Percentiles rank a stretch among this genome's conserved stretches.
These are phyloP conservation scores for Vipera latastei DNA, from an alignment of 2,797 vertebrate genomes.

Conservation along the genomic window DNA sequence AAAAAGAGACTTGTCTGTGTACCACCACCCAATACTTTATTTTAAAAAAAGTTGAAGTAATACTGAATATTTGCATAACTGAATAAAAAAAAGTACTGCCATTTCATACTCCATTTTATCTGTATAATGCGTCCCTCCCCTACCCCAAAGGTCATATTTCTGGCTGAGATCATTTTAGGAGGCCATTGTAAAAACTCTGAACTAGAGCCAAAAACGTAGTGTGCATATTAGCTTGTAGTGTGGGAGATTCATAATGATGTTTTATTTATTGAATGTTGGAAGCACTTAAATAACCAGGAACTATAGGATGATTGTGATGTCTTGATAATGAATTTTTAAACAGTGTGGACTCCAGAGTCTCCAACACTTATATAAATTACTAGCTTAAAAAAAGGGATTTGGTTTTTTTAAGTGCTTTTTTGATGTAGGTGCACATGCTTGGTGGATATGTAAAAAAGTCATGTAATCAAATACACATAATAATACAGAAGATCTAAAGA, in stretches of 20 bases:
- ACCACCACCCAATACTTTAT: conserved; percentile 38
- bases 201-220: conserved; percentile 40
- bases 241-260: conserved; percentile 17
- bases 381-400: neutral
- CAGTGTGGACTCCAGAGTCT: conserved; percentile 11
- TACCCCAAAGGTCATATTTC: neutral
- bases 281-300: conserved; percentile 23
- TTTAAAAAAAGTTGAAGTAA: conserved; percentile 7
- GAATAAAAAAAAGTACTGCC: conserved; percentile 18
- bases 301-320: conserved; percentile 2
- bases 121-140: neutral
- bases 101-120: conserved; percentile 24
- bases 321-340: conserved; percentile 39
- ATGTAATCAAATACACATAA: neutral
- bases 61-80: conserved; percentile 30
- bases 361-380: neutral
- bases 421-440: neutral
- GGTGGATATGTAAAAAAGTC: neutral
- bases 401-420: neutral
- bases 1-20: neutral
- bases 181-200: neutral
- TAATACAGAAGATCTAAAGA: neutral
- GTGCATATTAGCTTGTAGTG: neutral
- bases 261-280: conserved; percentile 23
- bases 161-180: conserved; percentile 8